Evolutionary conservation across 2,888 invertebrate species (phyloP), one percentile per base, ranked within the genome.

Genomic region (Caenorhabditis sp.): DNA sequence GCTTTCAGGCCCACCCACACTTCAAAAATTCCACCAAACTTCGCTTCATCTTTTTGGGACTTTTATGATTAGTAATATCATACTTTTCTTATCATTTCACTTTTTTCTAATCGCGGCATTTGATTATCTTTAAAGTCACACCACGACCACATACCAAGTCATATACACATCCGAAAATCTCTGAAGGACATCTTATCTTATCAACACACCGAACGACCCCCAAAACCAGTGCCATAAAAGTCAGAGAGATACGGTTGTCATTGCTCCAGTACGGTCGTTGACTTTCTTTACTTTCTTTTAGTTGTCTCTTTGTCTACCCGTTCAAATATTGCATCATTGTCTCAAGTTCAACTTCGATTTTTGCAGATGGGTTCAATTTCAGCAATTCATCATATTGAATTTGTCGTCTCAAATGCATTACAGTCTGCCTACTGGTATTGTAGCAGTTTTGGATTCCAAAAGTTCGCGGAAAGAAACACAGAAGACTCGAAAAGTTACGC

Each of bases 371-470:
- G 79, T 47, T 56, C 63, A 22, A 64, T 83, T 31, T 83, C 83
- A 28, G 74, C 83, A 4, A 80, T 89, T 72, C 88, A 90, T 41
- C 89, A 90, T 41, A 82, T 90, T 28, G 86, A 89, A 85, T 90
- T 89, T 56, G 68, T 84, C n/a, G 90, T 90, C 4, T 85, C 87
- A 10, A 90, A 90, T 82, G 90, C 90, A 4, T n/a, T 89, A 70
- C 76, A 91, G 87, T 85, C 89, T 2, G 85, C 91, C 7, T 91
- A 87, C 66, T 91, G 91, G 90, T 91, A 91, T 64, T 90, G 90
- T 47, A 86, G 87, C 47, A 82, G 87, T 69, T 90, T 91, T 75
- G 91, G 90, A n/a, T 91, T 91, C 58, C 66, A 88, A 35, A 81
- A 85, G 28, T 90, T 91, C 59, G 91, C 90, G 0, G 82, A 85